Base-by-base conservation (phyloP, 2,888 invertebrate species). In the Slavum lentiscoides region DNA sequence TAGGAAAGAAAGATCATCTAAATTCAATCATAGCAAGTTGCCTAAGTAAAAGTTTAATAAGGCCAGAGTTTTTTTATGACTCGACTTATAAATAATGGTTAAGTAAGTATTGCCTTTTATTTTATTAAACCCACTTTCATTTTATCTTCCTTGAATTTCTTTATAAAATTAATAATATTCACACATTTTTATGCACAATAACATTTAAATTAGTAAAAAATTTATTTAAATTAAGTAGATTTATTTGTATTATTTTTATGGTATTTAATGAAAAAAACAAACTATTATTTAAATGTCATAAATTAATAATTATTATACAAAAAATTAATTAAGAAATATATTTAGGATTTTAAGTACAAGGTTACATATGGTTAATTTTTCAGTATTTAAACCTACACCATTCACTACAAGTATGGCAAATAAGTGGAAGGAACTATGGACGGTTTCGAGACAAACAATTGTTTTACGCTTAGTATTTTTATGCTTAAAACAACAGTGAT, bases 1-100 rank as follows among this genome's bases (percentile, higher is more conserved):
- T 30, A 72, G 70, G 39, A 80, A 80, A 80, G 80, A 77, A 37
- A 68, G 72, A n/a, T 58, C 62, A 59, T 70, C 80, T 55, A 80
- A 80, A 64, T 70, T 80, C 30, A 80, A 72, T 58, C 80, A n/a
- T 66, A 72, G 58, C 23, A 80, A 80, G 55, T 80, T 72, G 30
- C 80, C 80, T 19, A 80, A 80, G 30, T 80, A 72, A 80, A 37
- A 23, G 43, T 15, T 69, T 30, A 4, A 76, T 66, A 58, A 68
- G 58, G 30, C 43, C 59, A 30, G 58, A 59, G 43, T 43, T 19
- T 30, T 59, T 39, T 13, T 66, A 13, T 39, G 37, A 55, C 39
- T 66, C 64, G 64, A 55, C 55, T 58, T 23, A 58, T 67, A 43
- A 75, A 58, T 21, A 39, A 66, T 7, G 58, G 66, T 75, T 75